Conservation (phyloP, 35 echinoderm and acorn worm species). For the Holothuria glaberrima region DNA sequence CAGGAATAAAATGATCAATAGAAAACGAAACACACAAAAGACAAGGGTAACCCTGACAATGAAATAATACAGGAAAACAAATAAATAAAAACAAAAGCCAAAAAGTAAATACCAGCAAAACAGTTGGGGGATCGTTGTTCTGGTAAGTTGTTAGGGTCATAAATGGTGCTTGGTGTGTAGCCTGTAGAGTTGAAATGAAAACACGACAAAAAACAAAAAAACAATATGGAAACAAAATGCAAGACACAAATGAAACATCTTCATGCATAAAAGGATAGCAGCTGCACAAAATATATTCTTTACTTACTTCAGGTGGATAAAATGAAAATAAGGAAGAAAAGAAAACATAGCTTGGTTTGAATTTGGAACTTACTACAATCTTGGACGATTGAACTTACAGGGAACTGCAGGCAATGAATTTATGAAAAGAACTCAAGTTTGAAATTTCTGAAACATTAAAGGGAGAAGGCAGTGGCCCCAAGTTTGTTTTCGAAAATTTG, state of each 20-base stretch:
- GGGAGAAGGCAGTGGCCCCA: no score
- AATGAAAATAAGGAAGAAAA: constrained; percentile 8
- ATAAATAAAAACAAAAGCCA: background rate
- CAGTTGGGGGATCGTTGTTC: background rate
- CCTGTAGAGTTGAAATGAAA: background rate
- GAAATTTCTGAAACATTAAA: no score
- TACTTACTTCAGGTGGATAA: constrained; percentile 42
- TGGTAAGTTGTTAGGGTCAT: constrained; percentile 14
- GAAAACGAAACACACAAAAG: background rate
- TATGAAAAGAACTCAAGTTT: no score
- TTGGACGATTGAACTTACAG: no score
- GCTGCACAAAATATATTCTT: background rate
- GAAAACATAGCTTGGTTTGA: background rate
- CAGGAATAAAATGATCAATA: background rate
- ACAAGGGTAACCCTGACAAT: background rate
- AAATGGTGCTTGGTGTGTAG: constrained; percentile 14
- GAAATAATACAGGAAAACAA: background rate
- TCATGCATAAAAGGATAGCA: constrained; percentile 21
- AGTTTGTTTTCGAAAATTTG: no score
- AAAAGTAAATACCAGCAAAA: constrained; percentile 29
- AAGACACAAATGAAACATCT: constrained; percentile 13
- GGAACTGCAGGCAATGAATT: no score
- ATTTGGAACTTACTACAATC: no score
- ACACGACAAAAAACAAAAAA: background rate
- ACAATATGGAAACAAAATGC: background rate